Percentiles rank a stretch among this genome's conserved stretches.
Evolutionary conservation across 2,113 vertebrate species (phyloP).

Genomic region (Procapra przewalskii): DNA sequence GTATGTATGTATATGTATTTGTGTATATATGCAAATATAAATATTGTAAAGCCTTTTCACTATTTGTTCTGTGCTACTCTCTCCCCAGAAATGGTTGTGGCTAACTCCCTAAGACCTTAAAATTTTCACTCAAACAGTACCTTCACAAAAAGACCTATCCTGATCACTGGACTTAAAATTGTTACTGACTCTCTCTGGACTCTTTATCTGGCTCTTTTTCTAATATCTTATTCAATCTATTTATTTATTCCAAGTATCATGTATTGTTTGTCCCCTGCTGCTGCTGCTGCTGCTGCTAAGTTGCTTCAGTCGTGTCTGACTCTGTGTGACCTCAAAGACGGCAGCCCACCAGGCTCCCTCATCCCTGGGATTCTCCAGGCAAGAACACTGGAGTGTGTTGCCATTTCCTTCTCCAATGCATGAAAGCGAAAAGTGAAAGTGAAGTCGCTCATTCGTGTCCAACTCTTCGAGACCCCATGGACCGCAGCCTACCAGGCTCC

Average conservation of each 20-base stretch:
- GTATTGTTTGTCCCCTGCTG: not conserved
- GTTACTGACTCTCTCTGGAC: not conserved
- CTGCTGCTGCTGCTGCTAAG: no score
- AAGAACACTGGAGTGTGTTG: no score
- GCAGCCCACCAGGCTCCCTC: no score
- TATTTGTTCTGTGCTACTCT: not conserved
- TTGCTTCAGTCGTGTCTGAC: no score
- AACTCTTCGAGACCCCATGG: no score
- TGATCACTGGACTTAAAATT: not conserved
- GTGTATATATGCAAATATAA: not conserved
- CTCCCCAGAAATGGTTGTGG: not conserved
- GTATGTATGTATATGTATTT: not conserved
- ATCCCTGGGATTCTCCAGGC: no score
- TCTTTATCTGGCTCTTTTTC: not conserved
- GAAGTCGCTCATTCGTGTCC: no score
- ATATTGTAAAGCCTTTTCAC: not conserved
- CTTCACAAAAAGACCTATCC: not conserved
- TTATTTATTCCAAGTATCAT: not conserved
- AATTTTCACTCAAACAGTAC: not conserved
- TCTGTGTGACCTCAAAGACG: no score
- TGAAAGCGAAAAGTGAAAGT: no score
- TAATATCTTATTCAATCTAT: not conserved
- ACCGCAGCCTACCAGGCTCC: no score
- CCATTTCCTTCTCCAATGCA: no score
- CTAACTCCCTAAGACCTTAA: not conserved